Percentiles rank a stretch among this genome's conserved stretches.
Conservation (phyloP, 2,888 invertebrate species). For the Buathra laborator region DNA sequence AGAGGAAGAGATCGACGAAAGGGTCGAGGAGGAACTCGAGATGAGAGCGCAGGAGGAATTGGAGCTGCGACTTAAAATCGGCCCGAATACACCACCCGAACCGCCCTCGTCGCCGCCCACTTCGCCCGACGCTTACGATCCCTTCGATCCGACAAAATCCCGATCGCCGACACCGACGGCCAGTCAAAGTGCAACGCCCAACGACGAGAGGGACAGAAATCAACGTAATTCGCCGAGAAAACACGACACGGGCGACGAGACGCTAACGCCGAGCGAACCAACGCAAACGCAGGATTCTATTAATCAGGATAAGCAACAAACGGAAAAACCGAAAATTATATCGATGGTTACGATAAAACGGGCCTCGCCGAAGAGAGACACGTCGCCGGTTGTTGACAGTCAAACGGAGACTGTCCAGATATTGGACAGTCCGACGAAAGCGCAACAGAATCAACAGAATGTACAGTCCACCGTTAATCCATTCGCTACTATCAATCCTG, state of each 20-base stretch:
- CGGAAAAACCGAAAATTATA: conserved; percentile 83
- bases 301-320: conserved; percentile 55
- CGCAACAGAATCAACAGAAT: conserved; percentile 75
- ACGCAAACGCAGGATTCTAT: conserved; percentile 68
- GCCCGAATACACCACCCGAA: conserved; percentile 91
- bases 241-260: conserved; percentile 72
- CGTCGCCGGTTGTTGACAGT: conserved; percentile 71
- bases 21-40: conserved; percentile 83
- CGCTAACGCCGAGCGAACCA: conserved; percentile 71
- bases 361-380: conserved; percentile 79
- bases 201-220: conserved; percentile 81
- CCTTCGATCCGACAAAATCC: conserved; percentile 96
- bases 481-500: conserved; percentile 82
- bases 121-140: conserved; percentile 95
- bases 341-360: conserved; percentile 84
- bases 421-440: conserved; percentile 73
- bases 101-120: conserved; percentile 90
- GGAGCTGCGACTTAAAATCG: conserved; percentile 84
- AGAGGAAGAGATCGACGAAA: conserved; percentile 77
- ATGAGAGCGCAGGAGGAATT: conserved; percentile 83
- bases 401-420: conserved; percentile 68
- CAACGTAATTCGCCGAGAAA: conserved; percentile 80
- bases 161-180: conserved; percentile 88
- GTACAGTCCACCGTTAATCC: conserved; percentile 76
- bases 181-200: conserved; percentile 77